These are phyloP conservation scores for Leucosticte australis DNA, from an alignment of 2,113 vertebrate species.

Conservation along the genomic window DNA sequence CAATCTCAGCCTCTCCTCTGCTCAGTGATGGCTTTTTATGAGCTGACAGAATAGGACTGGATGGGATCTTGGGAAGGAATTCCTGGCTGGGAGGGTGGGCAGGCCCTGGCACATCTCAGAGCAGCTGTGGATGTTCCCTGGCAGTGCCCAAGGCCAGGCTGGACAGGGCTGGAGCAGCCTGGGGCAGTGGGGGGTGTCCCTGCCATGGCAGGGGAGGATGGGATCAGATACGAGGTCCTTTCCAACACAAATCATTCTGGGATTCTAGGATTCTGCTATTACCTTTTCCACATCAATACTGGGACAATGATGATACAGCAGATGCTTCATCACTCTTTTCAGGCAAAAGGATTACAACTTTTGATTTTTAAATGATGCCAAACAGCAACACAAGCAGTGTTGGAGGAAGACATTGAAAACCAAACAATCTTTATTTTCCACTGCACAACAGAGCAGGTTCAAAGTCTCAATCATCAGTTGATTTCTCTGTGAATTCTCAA, in stretches of 20 bases:
- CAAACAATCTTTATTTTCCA: not conserved
- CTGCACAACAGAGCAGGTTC: not conserved
- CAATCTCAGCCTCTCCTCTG: not conserved
- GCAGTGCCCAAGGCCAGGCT: not conserved
- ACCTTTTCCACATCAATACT: not conserved
- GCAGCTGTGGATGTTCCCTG: not conserved
- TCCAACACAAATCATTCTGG: not conserved
- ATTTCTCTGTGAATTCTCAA: not conserved
- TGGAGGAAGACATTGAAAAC: not conserved
- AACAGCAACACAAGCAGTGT: not conserved
- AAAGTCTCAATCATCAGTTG: not conserved
- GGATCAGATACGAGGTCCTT: not conserved
- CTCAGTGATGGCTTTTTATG: fast-evolving
- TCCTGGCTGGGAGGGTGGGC: not conserved
- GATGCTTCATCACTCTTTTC: not conserved
- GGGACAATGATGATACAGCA: not conserved
- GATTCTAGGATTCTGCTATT: not conserved
- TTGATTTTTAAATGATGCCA: not conserved
- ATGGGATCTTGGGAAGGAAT: not conserved
- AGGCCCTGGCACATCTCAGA: not conserved
- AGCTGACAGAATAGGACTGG: not conserved
- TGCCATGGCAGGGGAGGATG: not conserved
- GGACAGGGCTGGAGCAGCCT: not conserved
- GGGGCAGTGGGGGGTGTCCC: not conserved
- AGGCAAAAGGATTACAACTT: not conserved